Conservation (phyloP, 2,888 invertebrate species). For the Nephrotoma appendiculata region DNA sequence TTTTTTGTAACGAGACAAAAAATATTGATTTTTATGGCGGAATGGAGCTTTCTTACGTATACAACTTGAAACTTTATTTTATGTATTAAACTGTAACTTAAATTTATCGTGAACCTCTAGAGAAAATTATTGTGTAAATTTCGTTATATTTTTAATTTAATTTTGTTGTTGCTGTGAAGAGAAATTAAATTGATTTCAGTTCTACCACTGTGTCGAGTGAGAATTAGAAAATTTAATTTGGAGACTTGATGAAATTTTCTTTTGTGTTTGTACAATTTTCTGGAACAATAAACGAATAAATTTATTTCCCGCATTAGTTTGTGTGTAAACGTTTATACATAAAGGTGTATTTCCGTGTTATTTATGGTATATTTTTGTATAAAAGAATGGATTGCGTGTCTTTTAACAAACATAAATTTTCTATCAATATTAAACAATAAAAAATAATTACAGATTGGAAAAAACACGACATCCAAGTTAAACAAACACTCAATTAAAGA, state of each 20-base stretch:
- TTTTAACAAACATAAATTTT: neutral
- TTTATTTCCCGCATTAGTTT: neutral
- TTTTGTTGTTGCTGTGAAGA: neutral
- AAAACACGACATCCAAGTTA: neutral
- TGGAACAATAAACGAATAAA: neutral
- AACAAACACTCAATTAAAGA: neutral
- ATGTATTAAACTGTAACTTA: neutral
- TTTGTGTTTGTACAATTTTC: neutral
- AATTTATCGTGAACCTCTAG: neutral
- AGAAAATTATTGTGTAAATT: neutral
- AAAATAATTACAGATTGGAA: neutral
- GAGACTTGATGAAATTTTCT: neutral
- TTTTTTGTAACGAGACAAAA: neutral
- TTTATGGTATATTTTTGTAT: neutral
- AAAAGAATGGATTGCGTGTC: neutral
- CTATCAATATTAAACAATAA: neutral
- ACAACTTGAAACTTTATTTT: neutral
- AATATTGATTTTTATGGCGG: neutral
- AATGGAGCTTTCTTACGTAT: neutral
- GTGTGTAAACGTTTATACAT: neutral
- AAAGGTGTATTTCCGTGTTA: too few relatives aligned
- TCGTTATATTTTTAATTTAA: neutral
- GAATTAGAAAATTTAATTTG: neutral
- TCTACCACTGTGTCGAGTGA: neutral
- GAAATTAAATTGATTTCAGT: neutral